Percentiles rank a stretch among this genome's conserved stretches.
Conservation (phyloP, 2,888 invertebrate genomes). For the Boloria selene region DNA sequence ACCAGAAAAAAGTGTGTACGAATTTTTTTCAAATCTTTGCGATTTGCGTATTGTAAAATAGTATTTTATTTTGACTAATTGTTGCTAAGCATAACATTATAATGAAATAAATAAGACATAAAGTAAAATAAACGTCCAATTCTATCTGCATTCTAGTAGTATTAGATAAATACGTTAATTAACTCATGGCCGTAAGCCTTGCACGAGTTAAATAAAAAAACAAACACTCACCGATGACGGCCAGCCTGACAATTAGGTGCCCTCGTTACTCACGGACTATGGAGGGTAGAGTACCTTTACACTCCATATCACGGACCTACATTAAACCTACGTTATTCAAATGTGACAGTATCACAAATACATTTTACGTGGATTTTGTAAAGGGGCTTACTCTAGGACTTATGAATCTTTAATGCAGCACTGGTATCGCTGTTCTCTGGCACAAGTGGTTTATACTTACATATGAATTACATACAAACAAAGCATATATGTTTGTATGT, state of each 20-base stretch:
- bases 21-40: too few relatives aligned
- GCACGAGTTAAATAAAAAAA: constrained; percentile 15
- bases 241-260: constrained; percentile 39
- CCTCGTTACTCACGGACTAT: constrained; percentile 38
- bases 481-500: too few relatives aligned
- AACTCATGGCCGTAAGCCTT: constrained; percentile 8
- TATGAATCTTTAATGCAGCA: too few relatives aligned
- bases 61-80: too few relatives aligned
- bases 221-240: constrained; percentile 26
- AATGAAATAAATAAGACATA: not conserved
- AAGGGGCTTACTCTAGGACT: too few relatives aligned
- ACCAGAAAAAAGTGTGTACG: too few relatives aligned
- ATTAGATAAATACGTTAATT: constrained; percentile 11
- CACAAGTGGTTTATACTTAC: too few relatives aligned
- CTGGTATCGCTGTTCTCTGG: too few relatives aligned
- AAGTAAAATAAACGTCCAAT: not conserved
- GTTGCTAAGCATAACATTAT: not conserved
- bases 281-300: too few relatives aligned
- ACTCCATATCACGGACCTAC: constrained; percentile 4
- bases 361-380: too few relatives aligned
- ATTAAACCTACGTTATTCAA: constrained; percentile 14
- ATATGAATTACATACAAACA: too few relatives aligned
- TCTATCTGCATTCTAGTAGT: not conserved
- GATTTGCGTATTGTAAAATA: too few relatives aligned
- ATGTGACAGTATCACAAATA: not conserved